Base-by-base conservation (phyloP, 2,888 invertebrate species). In the Drosophila falleni region DNA sequence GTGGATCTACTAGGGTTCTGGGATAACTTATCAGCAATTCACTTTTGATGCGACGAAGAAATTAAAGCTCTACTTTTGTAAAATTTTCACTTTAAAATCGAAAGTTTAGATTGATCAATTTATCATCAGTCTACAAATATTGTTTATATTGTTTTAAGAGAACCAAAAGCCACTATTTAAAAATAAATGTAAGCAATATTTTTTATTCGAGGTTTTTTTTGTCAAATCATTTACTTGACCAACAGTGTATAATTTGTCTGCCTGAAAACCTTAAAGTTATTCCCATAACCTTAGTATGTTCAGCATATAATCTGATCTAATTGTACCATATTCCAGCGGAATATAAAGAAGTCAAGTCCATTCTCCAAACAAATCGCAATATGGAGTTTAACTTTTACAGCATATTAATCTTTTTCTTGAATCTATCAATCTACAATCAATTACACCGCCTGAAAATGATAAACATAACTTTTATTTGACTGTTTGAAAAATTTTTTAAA, bases 11-110 rank as follows among this genome's bases (percentile, higher is more conserved):
- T 53, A 31, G 9, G 16, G 26, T 9, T 41, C 6, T 56, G 9
- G 26, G 13, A 31, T 9, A 6, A 23, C 74, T 61, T 61, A 73
- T 74, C 64, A 44, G 54, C 47, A 55, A 61, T 69, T 78, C 64
- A 74, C 74, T 73, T 78, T 50, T 26, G 37, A 66, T 51, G 31
- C 16, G 2, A 11, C 23, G 15, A 26, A 19, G 31, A 29, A n/a
- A n/a, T 59, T 51, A 51, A 51, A 10, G 31, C 19, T 13, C 3
- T 8, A 42, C 16, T 59, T 49, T 37, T 19, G 31, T 44, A 41
- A 9, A 10, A 13, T 47, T 10, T 47, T 9, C 26, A 29, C 16
- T 15, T 54, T n/a, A 23, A 23, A 8, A 41, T 54, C 5, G n/a
- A n/a, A 5, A 42, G 19, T 10, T 19, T 8, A 3, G 35, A 13